Evolutionary conservation across 2,113 vertebrate species (phyloP), one percentile per base, ranked within the genome.

Genomic region (Pluvialis apricaria): DNA sequence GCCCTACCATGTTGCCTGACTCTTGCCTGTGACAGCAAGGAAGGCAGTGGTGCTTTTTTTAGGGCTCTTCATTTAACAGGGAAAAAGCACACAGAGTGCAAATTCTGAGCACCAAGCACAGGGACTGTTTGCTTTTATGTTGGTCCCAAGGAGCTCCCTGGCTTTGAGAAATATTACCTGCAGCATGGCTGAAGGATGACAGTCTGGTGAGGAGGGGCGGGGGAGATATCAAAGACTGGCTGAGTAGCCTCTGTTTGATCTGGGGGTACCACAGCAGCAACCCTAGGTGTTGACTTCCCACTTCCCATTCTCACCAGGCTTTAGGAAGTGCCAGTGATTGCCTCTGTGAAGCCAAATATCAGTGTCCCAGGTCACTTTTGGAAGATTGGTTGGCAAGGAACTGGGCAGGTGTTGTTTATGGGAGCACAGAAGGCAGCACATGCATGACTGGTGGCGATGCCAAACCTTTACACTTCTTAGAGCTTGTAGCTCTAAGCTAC

Each of bases 361-460:
- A 14, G 38, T 8, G 4, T 45, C 44, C 3, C 36, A 54, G 66
- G 38, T 38, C 32, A 60, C 17, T 25, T 38, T 29, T 40, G 55
- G 55, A 77, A 52, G 44, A 42, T 12, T 0, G 1, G 1, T 13
- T 71, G 49, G 9, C 25, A 47, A 79, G 44, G 38, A 88, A 9
- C 52, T 6, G 21, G 24, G 61, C 36, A 75, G 17, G 7, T 25
- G 14, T 10, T 42, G n/a, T 13, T 49, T 26, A 20, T 0, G 4
- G 69, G 36, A 84, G 42, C 38, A 62, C 32, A 44, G 60, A 44
- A 69, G 22, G 36, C 32, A 64, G 49, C 34, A 45, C 16, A 26
- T 2, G 3, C 2, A 1, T 4, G 47, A 36, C 21, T 34, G 4
- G 34, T 51, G 76, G 8, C 6, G 2, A 51, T 32, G 15, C 3